A percentile compares a stretch with the other conserved stretches of the same genome.
These are phyloP conservation scores for Laothoe populi DNA, from an alignment of 2,888 invertebrate genomes.

Conservation along the genomic window DNA sequence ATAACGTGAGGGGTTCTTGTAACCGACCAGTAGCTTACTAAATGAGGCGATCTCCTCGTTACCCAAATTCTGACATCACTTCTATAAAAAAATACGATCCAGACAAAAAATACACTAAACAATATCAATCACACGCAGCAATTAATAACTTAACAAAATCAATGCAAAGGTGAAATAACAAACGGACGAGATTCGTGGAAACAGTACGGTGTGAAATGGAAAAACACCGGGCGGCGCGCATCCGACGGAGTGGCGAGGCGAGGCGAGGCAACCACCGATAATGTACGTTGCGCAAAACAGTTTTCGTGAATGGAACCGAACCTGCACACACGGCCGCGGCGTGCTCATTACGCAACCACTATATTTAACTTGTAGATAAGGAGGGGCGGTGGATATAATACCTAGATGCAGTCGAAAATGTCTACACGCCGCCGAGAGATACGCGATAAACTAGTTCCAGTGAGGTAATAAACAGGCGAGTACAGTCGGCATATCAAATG, in stretches of 20 bases:
- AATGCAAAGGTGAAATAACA: not conserved
- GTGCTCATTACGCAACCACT: conserved; percentile 6
- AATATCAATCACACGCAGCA: not conserved
- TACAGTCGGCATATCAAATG: not conserved
- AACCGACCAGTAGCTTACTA: not conserved
- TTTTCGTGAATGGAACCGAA: conserved; percentile 17
- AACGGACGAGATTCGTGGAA: not conserved
- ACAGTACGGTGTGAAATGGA: not conserved
- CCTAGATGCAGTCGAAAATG: conserved; percentile 9
- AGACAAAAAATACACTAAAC: not conserved
- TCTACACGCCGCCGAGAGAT: not conserved
- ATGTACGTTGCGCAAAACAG: conserved; percentile 13
- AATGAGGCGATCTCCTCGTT: not conserved
- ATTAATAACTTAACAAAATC: conserved; percentile 3
- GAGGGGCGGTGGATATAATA: too few relatives aligned
- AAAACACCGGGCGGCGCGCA: conserved; percentile 8
- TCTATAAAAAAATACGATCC: not conserved
- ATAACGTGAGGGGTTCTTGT: too few relatives aligned
- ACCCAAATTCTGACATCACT: not conserved
- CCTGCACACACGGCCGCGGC: not conserved
- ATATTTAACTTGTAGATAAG: conserved; percentile 11
- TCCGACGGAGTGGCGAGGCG: not conserved
- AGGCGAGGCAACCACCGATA: not conserved
- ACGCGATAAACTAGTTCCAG: not conserved
- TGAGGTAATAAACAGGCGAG: not conserved